phyloP scores from a whole-genome alignment of 2,113 vertebrate species.

The Orycteropus afer region DNA sequence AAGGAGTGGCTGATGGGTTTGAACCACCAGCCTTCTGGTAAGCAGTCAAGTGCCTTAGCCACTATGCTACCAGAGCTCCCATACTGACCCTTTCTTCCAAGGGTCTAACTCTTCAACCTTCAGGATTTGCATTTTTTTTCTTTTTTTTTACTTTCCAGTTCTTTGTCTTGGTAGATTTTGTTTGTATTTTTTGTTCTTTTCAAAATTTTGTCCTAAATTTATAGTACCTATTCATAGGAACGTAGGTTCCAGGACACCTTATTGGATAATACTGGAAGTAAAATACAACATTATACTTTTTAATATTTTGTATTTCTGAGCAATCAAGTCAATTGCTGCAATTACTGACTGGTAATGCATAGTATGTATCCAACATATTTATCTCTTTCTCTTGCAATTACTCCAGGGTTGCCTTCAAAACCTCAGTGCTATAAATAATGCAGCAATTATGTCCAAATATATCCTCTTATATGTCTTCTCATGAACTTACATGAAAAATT shows the following conservation, averaged over 20 bases:
- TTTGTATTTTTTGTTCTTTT: background rate
- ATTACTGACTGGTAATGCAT: background rate
- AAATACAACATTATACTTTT: background rate
- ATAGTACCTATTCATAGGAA: background rate
- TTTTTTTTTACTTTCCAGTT: background rate
- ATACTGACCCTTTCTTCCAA: too few species aligned
- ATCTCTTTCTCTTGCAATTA: background rate
- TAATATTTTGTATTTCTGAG: background rate
- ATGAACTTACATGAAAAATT: background rate
- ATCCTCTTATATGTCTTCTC: background rate
- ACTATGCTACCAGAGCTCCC: too few species aligned
- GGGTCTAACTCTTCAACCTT: too few species aligned
- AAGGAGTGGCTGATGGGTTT: too few species aligned
- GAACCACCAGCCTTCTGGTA: too few species aligned
- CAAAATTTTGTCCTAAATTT: background rate
- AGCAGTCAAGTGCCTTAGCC: too few species aligned
- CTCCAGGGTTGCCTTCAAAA: background rate
- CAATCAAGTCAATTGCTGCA: background rate
- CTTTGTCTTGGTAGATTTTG: background rate
- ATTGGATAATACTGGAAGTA: background rate
- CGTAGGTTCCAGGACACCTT: background rate
- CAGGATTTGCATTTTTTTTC: too few species aligned
- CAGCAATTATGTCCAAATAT: background rate
- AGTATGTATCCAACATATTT: background rate
- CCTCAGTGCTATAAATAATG: background rate